Conservation (phyloP, 92 coral and sea anemone species). For the Heliopora coerulea region DNA sequence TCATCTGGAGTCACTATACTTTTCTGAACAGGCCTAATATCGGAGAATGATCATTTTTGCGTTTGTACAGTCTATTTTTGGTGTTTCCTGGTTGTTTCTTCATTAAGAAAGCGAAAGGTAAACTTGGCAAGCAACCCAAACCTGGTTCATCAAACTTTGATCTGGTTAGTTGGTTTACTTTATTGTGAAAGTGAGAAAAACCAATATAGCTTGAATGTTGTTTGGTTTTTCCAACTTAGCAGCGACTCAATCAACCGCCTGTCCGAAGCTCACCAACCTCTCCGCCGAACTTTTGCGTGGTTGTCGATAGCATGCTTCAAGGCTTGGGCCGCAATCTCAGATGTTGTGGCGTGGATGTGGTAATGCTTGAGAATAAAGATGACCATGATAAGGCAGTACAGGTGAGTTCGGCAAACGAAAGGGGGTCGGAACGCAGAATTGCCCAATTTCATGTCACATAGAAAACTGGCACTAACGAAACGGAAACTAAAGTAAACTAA, state of each 20-base stretch:
- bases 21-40: too few relatives aligned
- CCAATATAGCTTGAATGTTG: background rate
- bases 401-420: too few relatives aligned
- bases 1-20: too few relatives aligned
- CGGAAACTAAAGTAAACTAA: too few relatives aligned
- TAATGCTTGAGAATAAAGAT: constrained; percentile 68
- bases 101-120: constrained; percentile 32
- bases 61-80: too few relatives aligned
- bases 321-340: constrained; percentile 94
- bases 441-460: too few relatives aligned
- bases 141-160: constrained; percentile 44
- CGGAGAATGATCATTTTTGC: too few relatives aligned
- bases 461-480: too few relatives aligned
- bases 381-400: constrained; percentile 69
- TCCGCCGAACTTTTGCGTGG: constrained; percentile 75
- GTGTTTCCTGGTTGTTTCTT: too few relatives aligned
- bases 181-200: too few relatives aligned
- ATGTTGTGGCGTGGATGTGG: constrained; percentile 96
- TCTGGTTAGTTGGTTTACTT: constrained; percentile 31
- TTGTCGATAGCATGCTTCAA: constrained; percentile 96
- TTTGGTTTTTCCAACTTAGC: background rate
- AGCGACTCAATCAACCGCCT: constrained; percentile 59
- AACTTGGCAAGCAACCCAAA: constrained; percentile 38
- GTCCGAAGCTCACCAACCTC: constrained; percentile 62
- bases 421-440: too few relatives aligned